A percentile compares a stretch with the other conserved stretches of the same genome.
Conservation (phyloP, 2,888 invertebrate genomes). For the Scelioninae gen. 1 region DNA sequence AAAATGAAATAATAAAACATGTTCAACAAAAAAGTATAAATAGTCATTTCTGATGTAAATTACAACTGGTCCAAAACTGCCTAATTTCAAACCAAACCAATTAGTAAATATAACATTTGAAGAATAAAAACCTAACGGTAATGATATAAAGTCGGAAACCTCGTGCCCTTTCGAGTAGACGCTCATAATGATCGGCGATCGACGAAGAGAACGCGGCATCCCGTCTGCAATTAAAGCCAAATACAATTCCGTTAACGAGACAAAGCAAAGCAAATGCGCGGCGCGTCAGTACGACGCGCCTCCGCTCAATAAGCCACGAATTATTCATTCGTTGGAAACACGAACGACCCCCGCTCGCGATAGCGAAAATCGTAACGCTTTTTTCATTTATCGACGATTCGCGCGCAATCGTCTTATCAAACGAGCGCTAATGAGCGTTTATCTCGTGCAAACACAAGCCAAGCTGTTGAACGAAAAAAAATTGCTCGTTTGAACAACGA, state of each 20-base stretch:
- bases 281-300: no score
- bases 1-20: no score
- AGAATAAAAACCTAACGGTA: conserved; percentile 30
- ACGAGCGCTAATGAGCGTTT: conserved; percentile 60
- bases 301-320: conserved; percentile 49
- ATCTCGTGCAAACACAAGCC: conserved; percentile 63
- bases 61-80: background rate
- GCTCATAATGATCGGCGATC: conserved; percentile 56
- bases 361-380: conserved; percentile 34
- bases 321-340: conserved; percentile 43
- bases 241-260: conserved; percentile 58
- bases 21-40: no score
- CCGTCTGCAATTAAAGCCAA: conserved; percentile 45
- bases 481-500: conserved; percentile 13
- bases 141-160: conserved; percentile 46
- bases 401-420: conserved; percentile 59
- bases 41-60: no score
- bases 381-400: conserved; percentile 50
- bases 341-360: conserved; percentile 32
- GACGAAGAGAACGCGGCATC: conserved; percentile 52
- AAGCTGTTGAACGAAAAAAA: conserved; percentile 33
- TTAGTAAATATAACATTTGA: background rate
- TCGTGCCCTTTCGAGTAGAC: conserved; percentile 48
- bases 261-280: conserved; percentile 24
- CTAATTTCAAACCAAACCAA: background rate